These are phyloP conservation scores for Catagonus wagneri DNA, from an alignment of 2,113 vertebrate genomes.

Conservation along the genomic window DNA sequence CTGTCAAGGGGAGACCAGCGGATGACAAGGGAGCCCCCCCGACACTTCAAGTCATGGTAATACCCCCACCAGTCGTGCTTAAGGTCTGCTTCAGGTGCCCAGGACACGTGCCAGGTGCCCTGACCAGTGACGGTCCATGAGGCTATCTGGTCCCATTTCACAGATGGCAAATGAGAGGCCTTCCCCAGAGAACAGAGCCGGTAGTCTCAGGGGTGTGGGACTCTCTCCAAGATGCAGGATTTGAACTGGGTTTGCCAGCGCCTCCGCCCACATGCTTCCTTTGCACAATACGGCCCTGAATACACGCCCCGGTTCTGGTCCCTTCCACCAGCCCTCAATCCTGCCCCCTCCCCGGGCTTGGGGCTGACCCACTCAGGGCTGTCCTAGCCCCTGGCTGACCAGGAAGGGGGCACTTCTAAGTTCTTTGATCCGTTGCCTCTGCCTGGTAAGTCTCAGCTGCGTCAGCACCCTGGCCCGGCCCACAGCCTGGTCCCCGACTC, in stretches of 20 bases:
- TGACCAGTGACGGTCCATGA: not conserved
- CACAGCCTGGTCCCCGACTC: constrained; percentile 80
- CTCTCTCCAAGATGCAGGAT: not conserved
- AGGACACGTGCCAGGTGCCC: not conserved
- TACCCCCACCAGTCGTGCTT: not conserved
- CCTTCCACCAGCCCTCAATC: not conserved
- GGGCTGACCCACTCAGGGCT: no score
- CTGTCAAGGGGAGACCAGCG: constrained; percentile 39
- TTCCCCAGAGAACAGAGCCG: no score
- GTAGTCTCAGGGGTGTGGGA: not conserved
- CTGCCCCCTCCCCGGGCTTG: not conserved
- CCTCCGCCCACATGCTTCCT: not conserved
- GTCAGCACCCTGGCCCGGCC: accelerated
- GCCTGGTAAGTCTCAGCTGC: no score
- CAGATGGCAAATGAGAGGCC: not conserved
- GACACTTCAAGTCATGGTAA: not conserved
- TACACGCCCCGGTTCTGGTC: not conserved
- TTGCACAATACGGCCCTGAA: not conserved
- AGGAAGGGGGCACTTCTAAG: not conserved
- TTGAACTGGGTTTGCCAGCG: not conserved
- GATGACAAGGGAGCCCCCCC: not conserved
- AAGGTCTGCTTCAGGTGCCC: not conserved
- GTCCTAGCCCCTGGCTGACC: not conserved
- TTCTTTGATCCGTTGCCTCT: not conserved
- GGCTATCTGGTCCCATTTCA: not conserved